Evolutionary conservation across 2,113 vertebrate species (phyloP), one percentile per base, ranked within the genome.

Genomic region (Dipodomys spectabilis): DNA sequence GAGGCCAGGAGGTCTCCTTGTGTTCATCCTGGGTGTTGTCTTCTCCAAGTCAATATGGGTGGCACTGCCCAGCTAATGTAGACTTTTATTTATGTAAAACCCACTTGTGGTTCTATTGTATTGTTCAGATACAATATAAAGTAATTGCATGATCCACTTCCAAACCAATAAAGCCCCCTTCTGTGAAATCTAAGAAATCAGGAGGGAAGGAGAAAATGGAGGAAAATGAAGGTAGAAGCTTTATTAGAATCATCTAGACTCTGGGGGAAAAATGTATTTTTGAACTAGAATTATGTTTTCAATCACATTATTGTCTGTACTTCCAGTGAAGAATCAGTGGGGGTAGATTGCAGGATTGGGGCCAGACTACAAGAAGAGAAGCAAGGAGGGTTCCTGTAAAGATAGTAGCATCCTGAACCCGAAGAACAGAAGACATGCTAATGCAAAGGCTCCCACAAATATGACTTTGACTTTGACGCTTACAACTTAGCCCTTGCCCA

Each of bases 141-240:
- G 25, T 60, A 78, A 80, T 12, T 90, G 57, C 30, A 83, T 60
- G 64, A 77, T 57, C 80, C 71, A 44, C 60, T 44, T 91, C 35
- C 64, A 91, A 86, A 92, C 93, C 92, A 92, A 95, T 92, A 89
- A 92, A 78, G 18, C 44, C 53, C 68, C 60, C 39, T 53, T 95
- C 10, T 0, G 39, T 67, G 78, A 95, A 95, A 92, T 30, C 32
- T 85, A 95, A 39, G 23, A 62, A 88, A 92, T 93, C 94, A 60
- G 44, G 69, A 73, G 64, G 7, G 53, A 85, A 89, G 7, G 39
- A 74, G 32, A 79, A 9, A 86, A 62, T 6, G 16, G 32, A 35
- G 3, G 86, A 90, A 86, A 86, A 60, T 74, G 78, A 91, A 95
- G n/a, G 69, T 18, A 84, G 67, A 88, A 32, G 78, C 71, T 92